Evolutionary conservation across 2,797 vertebrate genomes (phyloP).

Genomic region (Chromobotia macracanthus): DNA sequence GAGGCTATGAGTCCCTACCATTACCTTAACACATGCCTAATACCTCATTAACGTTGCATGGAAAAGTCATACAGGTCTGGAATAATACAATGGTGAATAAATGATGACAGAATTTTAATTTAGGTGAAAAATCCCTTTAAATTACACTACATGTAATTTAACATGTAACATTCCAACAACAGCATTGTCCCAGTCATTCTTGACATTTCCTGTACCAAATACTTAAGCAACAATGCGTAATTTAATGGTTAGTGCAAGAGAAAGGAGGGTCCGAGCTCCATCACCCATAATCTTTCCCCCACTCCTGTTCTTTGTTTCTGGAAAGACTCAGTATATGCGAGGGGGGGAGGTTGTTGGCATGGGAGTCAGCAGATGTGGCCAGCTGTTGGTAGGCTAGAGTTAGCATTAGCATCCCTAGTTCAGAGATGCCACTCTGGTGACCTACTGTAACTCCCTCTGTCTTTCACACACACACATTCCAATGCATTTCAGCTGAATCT

Average conservation of each 20-base stretch:
- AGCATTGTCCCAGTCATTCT: neutral
- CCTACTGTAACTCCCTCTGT: slow-evolving; percentile 45
- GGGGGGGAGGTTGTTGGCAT: neutral
- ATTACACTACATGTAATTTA: too few species aligned
- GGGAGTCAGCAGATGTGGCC: slow-evolving; percentile 55
- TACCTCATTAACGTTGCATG: neutral
- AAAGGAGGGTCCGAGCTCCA: slow-evolving; percentile 31
- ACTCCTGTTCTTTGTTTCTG: slow-evolving; percentile 48
- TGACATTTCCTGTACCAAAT: slow-evolving; percentile 18
- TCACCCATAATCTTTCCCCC: slow-evolving; percentile 27
- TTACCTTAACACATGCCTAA: neutral
- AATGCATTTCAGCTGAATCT: slow-evolving; percentile 29
- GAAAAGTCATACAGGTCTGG: neutral
- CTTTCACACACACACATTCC: slow-evolving; percentile 41
- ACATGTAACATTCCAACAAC: neutral
- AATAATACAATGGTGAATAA: neutral
- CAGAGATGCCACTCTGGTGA: slow-evolving; percentile 63
- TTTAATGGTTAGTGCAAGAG: slow-evolving; percentile 4
- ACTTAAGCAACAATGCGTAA: slow-evolving; percentile 7
- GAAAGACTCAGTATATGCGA: slow-evolving; percentile 20
- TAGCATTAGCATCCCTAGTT: slow-evolving; percentile 47
- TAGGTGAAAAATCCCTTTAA: neutral
- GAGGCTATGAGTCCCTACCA: neutral
- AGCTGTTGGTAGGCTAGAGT: slow-evolving; percentile 55
- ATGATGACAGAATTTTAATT: neutral